Evolutionary conservation across 1,140 invertebrate genomes (phyloP).

Genomic region (Heliconius melpomene): DNA sequence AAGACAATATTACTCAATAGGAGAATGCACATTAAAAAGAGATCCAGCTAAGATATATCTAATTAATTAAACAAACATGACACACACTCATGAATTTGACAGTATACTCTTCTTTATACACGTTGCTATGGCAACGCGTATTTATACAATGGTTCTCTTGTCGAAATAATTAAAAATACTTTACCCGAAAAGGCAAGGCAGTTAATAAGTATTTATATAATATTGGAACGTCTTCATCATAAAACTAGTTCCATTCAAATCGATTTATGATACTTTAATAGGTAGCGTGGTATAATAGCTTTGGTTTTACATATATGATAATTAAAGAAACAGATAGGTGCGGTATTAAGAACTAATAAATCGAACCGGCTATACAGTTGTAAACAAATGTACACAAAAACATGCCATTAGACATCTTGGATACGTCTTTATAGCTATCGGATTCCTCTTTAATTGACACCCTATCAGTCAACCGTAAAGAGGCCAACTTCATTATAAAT

Average conservation of each 20-base stretch:
- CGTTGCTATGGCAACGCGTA: too few relatives aligned
- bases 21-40: too few relatives aligned
- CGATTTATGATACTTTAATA: conserved; percentile 40
- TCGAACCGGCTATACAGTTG: conserved; percentile 24
- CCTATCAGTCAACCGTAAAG: conserved; percentile 41
- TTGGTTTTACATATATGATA: conserved; percentile 38
- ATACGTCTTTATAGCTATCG: conserved; percentile 35
- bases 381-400: conserved; percentile 37
- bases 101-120: too few relatives aligned
- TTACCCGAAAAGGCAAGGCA: neutral
- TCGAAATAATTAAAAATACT: neutral
- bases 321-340: conserved; percentile 38
- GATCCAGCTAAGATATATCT: too few relatives aligned
- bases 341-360: conserved; percentile 36
- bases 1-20: too few relatives aligned
- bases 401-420: conserved; percentile 22
- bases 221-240: conserved; percentile 25
- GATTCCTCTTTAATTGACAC: conserved; percentile 43
- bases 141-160: too few relatives aligned
- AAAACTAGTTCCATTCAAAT: conserved; percentile 33
- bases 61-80: too few relatives aligned
- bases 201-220: conserved; percentile 19
- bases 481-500: conserved; percentile 38
- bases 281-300: conserved; percentile 30
- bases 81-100: too few relatives aligned